Evolutionary conservation across 1,140 invertebrate genomes (phyloP).

Genomic region (Phortica variegata): DNA sequence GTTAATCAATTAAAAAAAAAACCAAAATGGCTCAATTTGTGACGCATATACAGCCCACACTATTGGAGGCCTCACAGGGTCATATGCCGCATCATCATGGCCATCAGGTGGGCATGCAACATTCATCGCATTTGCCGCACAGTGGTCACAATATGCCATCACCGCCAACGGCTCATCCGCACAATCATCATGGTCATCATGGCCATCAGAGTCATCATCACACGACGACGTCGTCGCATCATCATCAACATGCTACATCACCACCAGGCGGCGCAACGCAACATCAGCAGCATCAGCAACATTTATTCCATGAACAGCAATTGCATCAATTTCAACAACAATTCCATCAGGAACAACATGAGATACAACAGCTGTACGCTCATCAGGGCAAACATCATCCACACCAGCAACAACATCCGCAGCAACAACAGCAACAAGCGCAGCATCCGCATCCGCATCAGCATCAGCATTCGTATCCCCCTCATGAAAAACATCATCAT

Average conservation of each 20-base stretch:
- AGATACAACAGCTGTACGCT: no score
- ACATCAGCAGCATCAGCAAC: conserved; percentile 4
- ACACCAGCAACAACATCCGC: no score
- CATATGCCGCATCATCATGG: conserved; percentile 58
- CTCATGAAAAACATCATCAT: no score
- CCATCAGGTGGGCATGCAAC: conserved; percentile 53
- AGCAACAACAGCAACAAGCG: no score
- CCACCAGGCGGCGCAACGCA: no score
- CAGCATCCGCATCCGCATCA: conserved; percentile 24
- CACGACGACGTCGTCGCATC: conserved; percentile 12
- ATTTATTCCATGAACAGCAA: no score
- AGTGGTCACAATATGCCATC: conserved; percentile 56
- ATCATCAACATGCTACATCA: no score
- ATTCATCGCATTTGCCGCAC: conserved; percentile 52
- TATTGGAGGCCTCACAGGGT: conserved; percentile 61
- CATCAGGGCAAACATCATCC: conserved; percentile 11
- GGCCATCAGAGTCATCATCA: conserved; percentile 36
- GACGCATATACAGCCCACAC: conserved; percentile 62
- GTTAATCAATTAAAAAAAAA: no score
- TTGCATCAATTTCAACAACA: no score
- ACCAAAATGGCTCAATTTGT: conserved; percentile 61
- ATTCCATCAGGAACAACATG: no score
- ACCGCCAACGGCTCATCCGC: conserved; percentile 50
- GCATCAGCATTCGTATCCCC: conserved; percentile 36
- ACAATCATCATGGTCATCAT: conserved; percentile 39